phyloP scores from a whole-genome alignment of 2,113 vertebrate species.

The Lanius collurio region DNA sequence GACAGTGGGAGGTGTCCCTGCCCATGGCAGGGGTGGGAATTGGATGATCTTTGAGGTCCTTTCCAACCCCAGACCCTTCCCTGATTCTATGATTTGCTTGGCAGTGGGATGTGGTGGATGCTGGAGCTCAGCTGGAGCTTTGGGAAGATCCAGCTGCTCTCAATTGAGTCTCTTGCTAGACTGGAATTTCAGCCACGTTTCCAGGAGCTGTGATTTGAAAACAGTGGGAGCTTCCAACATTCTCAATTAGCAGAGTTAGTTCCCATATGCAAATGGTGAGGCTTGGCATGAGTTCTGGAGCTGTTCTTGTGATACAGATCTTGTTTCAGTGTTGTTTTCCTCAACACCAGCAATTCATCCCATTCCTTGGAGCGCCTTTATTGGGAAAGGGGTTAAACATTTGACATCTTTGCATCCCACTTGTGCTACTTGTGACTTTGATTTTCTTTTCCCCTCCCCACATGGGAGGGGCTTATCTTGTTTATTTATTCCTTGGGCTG shows the following conservation, averaged over 20 bases:
- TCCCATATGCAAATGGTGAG: background rate
- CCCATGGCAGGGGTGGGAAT: fast-evolving
- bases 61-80: background rate
- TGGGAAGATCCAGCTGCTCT: background rate
- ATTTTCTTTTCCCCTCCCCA: background rate
- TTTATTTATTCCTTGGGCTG: background rate
- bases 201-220: background rate
- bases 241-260: background rate
- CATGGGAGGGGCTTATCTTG: background rate
- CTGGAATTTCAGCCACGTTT: background rate
- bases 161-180: background rate
- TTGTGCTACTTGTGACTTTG: background rate
- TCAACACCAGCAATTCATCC: background rate
- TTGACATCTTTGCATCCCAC: background rate
- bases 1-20: background rate
- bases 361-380: background rate
- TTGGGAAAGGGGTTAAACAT: background rate
- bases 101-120: background rate
- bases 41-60: fast-evolving
- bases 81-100: no score
- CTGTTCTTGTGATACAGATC: background rate
- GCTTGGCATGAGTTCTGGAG: background rate
- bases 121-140: background rate
- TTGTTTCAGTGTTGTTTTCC: background rate
- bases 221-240: background rate